Base-by-base conservation (phyloP, 2,797 vertebrate species). In the Tokudaia tokunoshimensis region DNA sequence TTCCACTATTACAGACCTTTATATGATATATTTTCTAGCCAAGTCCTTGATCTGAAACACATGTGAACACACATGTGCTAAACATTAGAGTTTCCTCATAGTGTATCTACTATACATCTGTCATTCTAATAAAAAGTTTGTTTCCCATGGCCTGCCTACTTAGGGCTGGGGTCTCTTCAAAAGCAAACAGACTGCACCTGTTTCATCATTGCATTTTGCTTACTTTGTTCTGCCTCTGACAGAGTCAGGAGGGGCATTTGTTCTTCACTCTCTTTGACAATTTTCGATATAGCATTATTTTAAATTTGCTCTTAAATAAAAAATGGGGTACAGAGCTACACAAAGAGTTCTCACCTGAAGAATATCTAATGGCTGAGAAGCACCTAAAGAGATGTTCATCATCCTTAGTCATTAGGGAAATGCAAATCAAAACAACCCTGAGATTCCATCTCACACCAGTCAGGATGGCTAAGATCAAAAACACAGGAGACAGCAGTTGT, bases 281-380 rank as follows among this genome's bases (percentile, higher is more conserved):
- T 79, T 70, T 94, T 76, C 78, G 8, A 90, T 47, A 65, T 76
- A 84, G 52, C 52, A 22, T 5, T 20, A 92, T 79, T 79, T 94
- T 92, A 79, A 72, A 89, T 81, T 81, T 14, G 59, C 5, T 34
- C 3, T 76, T 52, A 91, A 84, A 50, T n/a, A n/a, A n/a, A n/a
- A n/a, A n/a, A n/a, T n/a, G n/a, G n/a, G n/a, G n/a, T n/a, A n/a
- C n/a, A n/a, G n/a, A n/a, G n/a, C n/a, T n/a, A n/a, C n/a, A n/a
- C n/a, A n/a, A n/a, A n/a, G n/a, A n/a, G n/a, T n/a, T n/a, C n/a
- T n/a, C n/a, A n/a, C n/a, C n/a, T n/a, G n/a, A n/a, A n/a, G n/a
- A n/a, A n/a, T n/a, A n/a, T n/a, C n/a, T n/a, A n/a, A n/a, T n/a
- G n/a, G n/a, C n/a, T n/a, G n/a, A n/a, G n/a, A n/a, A n/a, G n/a